A percentile compares a stretch with the other conserved stretches of the same genome.
These are phyloP conservation scores for Herpailurus yagouaroundi DNA, from an alignment of 2,113 vertebrate genomes.

Conservation along the genomic window DNA sequence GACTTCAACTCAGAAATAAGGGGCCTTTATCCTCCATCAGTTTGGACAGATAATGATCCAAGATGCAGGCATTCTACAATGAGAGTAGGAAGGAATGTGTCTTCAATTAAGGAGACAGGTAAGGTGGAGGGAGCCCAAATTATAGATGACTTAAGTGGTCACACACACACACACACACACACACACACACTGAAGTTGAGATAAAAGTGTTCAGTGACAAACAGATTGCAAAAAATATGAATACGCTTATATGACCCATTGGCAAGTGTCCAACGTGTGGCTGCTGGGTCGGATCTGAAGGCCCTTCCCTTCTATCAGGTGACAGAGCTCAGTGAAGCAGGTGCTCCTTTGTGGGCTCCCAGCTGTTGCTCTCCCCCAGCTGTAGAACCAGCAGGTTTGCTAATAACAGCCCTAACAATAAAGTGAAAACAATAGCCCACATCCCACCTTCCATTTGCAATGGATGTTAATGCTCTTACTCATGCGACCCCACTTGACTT, in stretches of 20 bases:
- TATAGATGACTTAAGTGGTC: not conserved
- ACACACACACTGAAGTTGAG: not conserved
- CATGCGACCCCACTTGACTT: not conserved
- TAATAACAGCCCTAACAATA: not conserved
- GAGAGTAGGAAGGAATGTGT: not conserved
- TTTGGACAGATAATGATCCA: conserved; percentile 35
- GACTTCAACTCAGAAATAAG: conserved; percentile 63
- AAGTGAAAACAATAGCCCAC: not conserved
- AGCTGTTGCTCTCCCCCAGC: not conserved
- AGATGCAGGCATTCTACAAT: not conserved
- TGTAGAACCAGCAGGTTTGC: not conserved
- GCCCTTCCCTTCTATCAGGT: not conserved
- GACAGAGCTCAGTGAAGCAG: not conserved
- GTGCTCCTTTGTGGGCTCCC: not conserved
- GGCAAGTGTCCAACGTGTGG: not conserved
- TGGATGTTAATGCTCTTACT: not conserved
- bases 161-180: not conserved
- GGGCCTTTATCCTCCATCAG: conserved; percentile 38
- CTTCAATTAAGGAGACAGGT: conserved; percentile 7
- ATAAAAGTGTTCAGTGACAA: not conserved
- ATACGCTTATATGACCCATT: not conserved
- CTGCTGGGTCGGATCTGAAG: not conserved
- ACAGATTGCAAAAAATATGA: conserved; percentile 15
- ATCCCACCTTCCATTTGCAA: not conserved
- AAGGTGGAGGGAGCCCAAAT: not conserved